Conservation (phyloP, 2,888 invertebrate species). For the Chironomus riparius region DNA sequence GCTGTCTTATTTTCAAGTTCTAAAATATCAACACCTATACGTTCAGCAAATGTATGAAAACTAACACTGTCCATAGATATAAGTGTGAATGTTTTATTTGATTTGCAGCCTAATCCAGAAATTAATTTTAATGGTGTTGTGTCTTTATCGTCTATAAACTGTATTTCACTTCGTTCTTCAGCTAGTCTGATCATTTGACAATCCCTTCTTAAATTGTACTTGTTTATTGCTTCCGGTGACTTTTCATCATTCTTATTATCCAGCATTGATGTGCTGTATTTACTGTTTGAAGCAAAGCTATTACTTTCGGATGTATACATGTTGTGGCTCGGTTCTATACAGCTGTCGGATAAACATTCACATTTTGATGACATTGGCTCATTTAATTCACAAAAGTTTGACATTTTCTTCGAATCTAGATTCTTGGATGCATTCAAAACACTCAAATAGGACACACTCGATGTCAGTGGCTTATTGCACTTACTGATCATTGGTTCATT, state of each 20-base stretch:
- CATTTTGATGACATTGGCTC: not conserved
- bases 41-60: constrained; percentile 65
- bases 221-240: constrained; percentile 47
- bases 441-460: not conserved
- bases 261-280: constrained; percentile 44
- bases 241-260: constrained; percentile 45
- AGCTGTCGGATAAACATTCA: not conserved
- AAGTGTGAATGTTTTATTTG: constrained; percentile 53
- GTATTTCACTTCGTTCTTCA: constrained; percentile 10
- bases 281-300: constrained; percentile 29
- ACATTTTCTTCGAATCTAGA: not conserved
- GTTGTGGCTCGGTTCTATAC: not conserved
- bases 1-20: constrained; percentile 53
- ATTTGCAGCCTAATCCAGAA: constrained; percentile 46
- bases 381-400: not conserved
- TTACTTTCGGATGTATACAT: constrained; percentile 1
- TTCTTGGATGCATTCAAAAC: constrained; percentile 20
- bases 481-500: not conserved
- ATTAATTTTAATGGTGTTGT: not conserved
- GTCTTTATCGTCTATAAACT: constrained; percentile 27
- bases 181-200: constrained; percentile 34
- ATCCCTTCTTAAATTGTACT: constrained; percentile 41
- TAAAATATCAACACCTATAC: constrained; percentile 59
- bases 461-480: not conserved
- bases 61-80: constrained; percentile 64